phyloP scores from a whole-genome alignment of 2,888 invertebrate species.

The Stenotaenia linearis region DNA sequence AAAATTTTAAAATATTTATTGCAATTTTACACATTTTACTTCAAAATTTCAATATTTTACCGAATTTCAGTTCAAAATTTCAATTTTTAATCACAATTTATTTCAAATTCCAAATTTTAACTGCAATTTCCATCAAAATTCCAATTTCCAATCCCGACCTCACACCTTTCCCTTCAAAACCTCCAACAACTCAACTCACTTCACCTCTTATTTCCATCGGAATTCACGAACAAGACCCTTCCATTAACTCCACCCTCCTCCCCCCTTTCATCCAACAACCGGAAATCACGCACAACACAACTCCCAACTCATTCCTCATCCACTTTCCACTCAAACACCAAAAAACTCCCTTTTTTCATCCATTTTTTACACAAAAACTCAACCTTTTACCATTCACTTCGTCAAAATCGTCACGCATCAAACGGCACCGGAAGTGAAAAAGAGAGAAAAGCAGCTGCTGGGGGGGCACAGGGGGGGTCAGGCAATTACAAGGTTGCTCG shows the following conservation, averaged over 20 bases:
- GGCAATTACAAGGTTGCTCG: background rate
- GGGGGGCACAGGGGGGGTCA: background rate
- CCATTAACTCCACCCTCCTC: background rate
- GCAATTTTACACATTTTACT: too few relatives aligned
- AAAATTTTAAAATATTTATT: too few relatives aligned
- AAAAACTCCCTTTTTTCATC: background rate
- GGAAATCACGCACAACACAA: background rate
- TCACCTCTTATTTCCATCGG: background rate
- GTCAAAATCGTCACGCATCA: background rate
- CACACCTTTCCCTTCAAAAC: too few relatives aligned
- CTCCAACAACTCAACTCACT: too few relatives aligned
- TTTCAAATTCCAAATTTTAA: too few relatives aligned
- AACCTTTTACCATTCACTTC: background rate
- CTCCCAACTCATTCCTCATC: background rate
- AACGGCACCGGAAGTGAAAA: background rate
- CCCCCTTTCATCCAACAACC: background rate
- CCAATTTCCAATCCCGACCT: too few relatives aligned
- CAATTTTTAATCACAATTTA: too few relatives aligned
- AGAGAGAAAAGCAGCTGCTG: background rate
- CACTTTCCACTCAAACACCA: too few relatives aligned
- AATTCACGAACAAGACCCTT: background rate
- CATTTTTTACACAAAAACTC: background rate
- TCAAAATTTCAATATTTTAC: too few relatives aligned
- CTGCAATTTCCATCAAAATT: too few relatives aligned
- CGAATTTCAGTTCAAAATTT: too few relatives aligned